Conservation (phyloP, 2,797 vertebrate genomes). For the Clarias laeviceps region DNA sequence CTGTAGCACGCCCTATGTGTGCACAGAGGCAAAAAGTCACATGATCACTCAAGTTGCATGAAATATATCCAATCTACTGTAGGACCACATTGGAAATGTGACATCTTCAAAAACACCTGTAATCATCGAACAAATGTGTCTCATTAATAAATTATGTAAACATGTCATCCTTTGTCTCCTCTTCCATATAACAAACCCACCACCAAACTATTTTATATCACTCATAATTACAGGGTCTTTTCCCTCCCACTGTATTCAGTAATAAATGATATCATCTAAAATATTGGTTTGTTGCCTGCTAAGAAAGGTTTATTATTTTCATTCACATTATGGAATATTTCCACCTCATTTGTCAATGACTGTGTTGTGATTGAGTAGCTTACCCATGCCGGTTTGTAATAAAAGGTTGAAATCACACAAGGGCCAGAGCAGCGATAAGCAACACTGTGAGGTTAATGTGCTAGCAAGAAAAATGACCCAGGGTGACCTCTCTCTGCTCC, state of each 20-base stretch:
- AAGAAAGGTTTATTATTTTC: not conserved
- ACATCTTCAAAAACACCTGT: not conserved
- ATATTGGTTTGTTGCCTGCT: not conserved
- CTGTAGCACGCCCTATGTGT: too few species aligned
- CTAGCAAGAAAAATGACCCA: constrained; percentile 1
- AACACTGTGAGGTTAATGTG: not conserved
- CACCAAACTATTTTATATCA: not conserved
- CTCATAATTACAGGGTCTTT: not conserved
- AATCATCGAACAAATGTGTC: not conserved
- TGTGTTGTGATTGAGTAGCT: not conserved
- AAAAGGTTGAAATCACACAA: not conserved
- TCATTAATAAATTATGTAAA: not conserved
- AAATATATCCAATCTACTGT: too few species aligned
- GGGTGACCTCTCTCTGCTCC: not conserved
- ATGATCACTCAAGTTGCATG: too few species aligned
- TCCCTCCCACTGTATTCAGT: not conserved
- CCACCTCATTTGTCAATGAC: not conserved
- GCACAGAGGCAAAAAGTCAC: too few species aligned
- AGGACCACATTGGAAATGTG: too few species aligned
- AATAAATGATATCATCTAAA: not conserved
- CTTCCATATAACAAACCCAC: not conserved
- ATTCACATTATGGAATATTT: not conserved
- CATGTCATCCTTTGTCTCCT: not conserved
- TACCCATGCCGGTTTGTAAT: constrained; percentile 3
- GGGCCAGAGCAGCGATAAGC: not conserved